Evolutionary conservation across 2,888 invertebrate species (phyloP), one percentile per base, ranked within the genome.

Genomic region (Noctua janthina): DNA sequence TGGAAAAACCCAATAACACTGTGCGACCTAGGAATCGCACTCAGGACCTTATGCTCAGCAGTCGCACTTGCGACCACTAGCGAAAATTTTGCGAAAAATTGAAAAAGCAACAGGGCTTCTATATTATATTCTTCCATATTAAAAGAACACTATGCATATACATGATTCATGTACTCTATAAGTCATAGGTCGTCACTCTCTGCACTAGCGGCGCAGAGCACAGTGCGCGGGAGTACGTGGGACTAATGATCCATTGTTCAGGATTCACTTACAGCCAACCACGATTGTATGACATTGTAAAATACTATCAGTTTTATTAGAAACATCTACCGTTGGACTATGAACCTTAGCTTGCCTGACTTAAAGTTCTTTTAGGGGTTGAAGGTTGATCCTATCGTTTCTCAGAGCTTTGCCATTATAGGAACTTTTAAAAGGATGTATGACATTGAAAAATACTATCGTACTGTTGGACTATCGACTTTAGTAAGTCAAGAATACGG

Each of bases 231-330:
- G 73, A 70, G 76, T 79, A 79, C 85, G 90, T 89, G 89, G 87
- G 88, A 82, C 84, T 89, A 88, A 89, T 87, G 84, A 87, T 35
- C 88, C 86, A 93, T 93, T 93, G 93, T 93, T 82, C 80, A 77
- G 81, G 83, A 89, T 85, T 78, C 85, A 84, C 77, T 82, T 76
- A 82, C 85, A 85, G 62, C 85, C 86, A 85, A 74, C 84, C 76
- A 84, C 84, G 82, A 85, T 81, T 86, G 78, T 77, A 51, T 78
- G 80, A 75, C 87, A 77, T 81, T 82, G 77, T 80, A 86, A 76
- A 74, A 62, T 71, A 73, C 76, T 73, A 62, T 70, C 80, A 56
- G 62, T 70, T 87, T 76, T 83, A 59, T 74, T 76, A 5, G 29
- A 56, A 49, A 29, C 76, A 66, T 23, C 7, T 68, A 0, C 43